phyloP scores from a whole-genome alignment of 2,888 invertebrate species.

The Nesidiocoris tenuis region DNA sequence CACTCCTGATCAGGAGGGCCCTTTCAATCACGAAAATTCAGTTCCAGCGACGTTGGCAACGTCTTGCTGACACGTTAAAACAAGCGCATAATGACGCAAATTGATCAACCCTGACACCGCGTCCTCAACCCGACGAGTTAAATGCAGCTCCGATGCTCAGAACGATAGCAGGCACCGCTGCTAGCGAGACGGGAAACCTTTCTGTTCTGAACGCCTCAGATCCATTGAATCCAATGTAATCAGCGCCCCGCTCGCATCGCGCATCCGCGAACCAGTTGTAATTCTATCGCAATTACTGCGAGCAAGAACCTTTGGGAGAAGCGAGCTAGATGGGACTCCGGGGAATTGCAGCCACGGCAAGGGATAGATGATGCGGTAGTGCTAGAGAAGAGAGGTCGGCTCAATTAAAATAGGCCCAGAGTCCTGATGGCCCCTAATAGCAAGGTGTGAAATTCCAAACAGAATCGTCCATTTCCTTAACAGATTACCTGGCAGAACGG shows the following conservation, averaged over 20 bases:
- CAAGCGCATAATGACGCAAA: not conserved
- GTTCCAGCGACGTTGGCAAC: not conserved
- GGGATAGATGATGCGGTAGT: not conserved
- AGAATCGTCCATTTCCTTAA: constrained; percentile 40
- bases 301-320: constrained; percentile 22
- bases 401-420: constrained; percentile 34
- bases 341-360: constrained; percentile 3
- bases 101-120: not conserved
- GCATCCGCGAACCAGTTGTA: constrained; percentile 21
- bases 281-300: constrained; percentile 37
- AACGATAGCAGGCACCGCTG: not conserved
- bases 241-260: constrained; percentile 18
- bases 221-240: constrained; percentile 36
- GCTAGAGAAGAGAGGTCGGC: not conserved
- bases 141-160: not conserved
- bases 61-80: not conserved
- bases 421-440: constrained; percentile 37
- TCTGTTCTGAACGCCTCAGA: constrained; percentile 16
- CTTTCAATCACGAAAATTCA: not conserved
- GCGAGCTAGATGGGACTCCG: constrained; percentile 1
- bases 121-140: not conserved
- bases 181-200: constrained; percentile 17
- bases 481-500: constrained; percentile 42
- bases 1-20: too few relatives aligned
- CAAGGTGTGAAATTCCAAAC: constrained; percentile 42